Conservation (phyloP, 1,140 invertebrate species). For the Heliothis virescens region DNA sequence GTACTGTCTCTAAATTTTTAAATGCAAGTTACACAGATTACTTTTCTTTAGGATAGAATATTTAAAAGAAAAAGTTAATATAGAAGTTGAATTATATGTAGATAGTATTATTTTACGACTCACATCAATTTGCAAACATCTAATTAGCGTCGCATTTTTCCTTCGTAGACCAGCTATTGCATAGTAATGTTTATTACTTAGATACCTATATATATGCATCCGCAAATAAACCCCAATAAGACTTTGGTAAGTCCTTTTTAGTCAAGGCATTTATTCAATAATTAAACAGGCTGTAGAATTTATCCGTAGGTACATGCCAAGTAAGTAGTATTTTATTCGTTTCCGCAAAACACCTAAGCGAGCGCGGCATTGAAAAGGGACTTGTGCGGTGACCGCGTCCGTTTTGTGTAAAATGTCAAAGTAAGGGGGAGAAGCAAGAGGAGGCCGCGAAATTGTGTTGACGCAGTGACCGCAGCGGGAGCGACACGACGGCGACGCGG, state of each 20-base stretch:
- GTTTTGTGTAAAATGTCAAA: constrained; percentile 77
- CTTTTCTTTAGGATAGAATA: not conserved
- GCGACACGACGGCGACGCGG: constrained; percentile 14
- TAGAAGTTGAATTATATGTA: no score
- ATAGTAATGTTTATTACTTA: not conserved
- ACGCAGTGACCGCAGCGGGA: constrained; percentile 69
- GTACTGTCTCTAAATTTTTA: constrained; percentile 17
- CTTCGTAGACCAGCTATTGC: not conserved
- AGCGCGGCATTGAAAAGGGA: constrained; percentile 63
- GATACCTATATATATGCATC: not conserved
- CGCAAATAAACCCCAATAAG: constrained; percentile 23
- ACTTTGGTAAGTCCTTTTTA: not conserved
- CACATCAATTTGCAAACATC: not conserved
- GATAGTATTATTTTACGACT: constrained; percentile 4
- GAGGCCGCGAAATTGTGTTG: constrained; percentile 72
- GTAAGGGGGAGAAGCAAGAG: constrained; percentile 67
- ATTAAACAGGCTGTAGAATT: constrained; percentile 33
- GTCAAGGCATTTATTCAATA: not conserved
- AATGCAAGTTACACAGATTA: not conserved
- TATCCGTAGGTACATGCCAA: not conserved
- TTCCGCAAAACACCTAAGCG: constrained; percentile 39
- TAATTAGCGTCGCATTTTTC: not conserved
- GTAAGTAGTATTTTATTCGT: constrained; percentile 34
- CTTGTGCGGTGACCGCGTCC: constrained; percentile 71
- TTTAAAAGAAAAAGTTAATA: no score